phyloP scores from a whole-genome alignment of 2,797 vertebrate genomes.

The Moxostoma hubbsi region DNA sequence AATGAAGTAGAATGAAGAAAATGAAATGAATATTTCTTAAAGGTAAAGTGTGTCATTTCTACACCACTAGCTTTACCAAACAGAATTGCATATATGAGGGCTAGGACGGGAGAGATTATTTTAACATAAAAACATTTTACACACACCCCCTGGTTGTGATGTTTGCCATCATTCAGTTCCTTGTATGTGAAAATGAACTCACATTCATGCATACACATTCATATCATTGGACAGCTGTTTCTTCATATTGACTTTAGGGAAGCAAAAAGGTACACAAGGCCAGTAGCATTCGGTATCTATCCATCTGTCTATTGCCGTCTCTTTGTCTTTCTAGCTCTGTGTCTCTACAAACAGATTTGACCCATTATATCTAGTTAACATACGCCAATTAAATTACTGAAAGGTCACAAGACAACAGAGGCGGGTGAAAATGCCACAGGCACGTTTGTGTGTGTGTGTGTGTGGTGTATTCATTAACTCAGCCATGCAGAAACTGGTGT shows the following conservation, averaged over 20 bases:
- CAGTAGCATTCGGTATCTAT: background rate
- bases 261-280: background rate
- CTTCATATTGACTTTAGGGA: background rate
- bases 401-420: conserved; percentile 43
- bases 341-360: conserved; percentile 53
- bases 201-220: background rate
- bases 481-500: conserved; percentile 24
- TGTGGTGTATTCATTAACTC: conserved; percentile 6
- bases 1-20: background rate
- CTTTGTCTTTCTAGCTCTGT: conserved; percentile 28
- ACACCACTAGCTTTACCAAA: no score
- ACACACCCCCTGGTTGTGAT: background rate
- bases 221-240: background rate
- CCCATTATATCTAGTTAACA: conserved; percentile 60
- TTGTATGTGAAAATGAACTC: background rate
- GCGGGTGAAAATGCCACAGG: conserved; percentile 20
- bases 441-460: conserved; percentile 1
- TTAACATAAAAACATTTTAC: no score
- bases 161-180: background rate
- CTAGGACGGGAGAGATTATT: no score
- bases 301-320: background rate
- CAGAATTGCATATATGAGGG: no score
- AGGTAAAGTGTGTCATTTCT: no score
- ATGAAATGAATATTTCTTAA: no score
- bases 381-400: conserved; percentile 53